Base-by-base conservation (phyloP, 2,888 invertebrate genomes). In the Corythucha ciliata region DNA sequence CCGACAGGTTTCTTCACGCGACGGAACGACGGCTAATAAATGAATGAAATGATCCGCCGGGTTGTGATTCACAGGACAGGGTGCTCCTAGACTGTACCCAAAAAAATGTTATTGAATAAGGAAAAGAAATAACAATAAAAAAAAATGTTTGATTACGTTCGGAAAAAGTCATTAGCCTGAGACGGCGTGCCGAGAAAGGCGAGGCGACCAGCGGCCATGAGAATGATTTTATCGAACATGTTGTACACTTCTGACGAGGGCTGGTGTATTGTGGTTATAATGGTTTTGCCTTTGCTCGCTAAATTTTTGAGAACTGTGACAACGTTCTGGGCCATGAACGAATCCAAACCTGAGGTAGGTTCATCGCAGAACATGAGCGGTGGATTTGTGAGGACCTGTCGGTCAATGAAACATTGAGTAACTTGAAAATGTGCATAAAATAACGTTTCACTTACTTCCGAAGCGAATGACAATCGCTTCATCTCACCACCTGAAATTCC, bases 401-500 rank as follows among this genome's bases (percentile, higher is more conserved):
- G n/a, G n/a, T n/a, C n/a, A n/a, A n/a, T 14, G 7, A 29, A 29
- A 10, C 29, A 10, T 10, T 10, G 10, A 29, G 29, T 29, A 29
- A 29, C 29, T n/a, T n/a, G n/a, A n/a, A n/a, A n/a, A n/a, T n/a
- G n/a, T n/a, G 7, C 8, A 36, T 10, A 8, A 22, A 14, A 18
- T 22, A 8, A 14, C 22, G 22, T 26, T 32, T 6, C 29, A 21
- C 59, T 55, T 60, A 73, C 75, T 72, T 97, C 97, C n/a, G 92
- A 87, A 16, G 96, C 97, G 67, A 98, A 94, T 0, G 94, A 87
- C 10, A 97, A 72, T 51, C 96, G 75, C 68, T 94, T 94, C 76
- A 85, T 85, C 71, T 97, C 97, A 0, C 97, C 97, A 0, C 97
- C 97, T 0, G 93, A 94, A 53, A 96, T 83, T 0, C 94, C 93